These are phyloP conservation scores for Drosophila neonasuta DNA, from an alignment of 2,888 invertebrate genomes.

Conservation along the genomic window DNA sequence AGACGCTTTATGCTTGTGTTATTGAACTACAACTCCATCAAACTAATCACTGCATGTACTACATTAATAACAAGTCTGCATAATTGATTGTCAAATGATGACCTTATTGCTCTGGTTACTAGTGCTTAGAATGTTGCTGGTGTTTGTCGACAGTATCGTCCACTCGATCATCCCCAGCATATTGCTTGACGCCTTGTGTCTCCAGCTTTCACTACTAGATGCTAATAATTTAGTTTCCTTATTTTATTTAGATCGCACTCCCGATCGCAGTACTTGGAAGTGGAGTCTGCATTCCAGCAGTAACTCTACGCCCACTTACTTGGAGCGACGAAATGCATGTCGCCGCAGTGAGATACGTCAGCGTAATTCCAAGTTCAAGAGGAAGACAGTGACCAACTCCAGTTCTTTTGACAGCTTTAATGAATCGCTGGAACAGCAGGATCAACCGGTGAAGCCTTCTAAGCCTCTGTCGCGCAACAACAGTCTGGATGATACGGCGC, in stretches of 20 bases:
- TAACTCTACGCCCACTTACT: slow-evolving; percentile 92
- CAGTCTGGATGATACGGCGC: slow-evolving; percentile 79
- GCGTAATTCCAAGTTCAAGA: slow-evolving; percentile 80
- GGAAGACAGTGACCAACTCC: slow-evolving; percentile 80
- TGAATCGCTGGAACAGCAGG: slow-evolving; percentile 66
- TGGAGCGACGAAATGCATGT: slow-evolving; percentile 91
- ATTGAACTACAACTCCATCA: not conserved
- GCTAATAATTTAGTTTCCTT: slow-evolving; percentile 16
- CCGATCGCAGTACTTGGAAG: slow-evolving; percentile 82
- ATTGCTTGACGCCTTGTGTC: slow-evolving; percentile 18
- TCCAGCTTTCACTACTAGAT: not conserved
- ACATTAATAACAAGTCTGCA: not conserved
- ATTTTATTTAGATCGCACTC: slow-evolving; percentile 78
- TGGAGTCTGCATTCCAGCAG: slow-evolving; percentile 85
- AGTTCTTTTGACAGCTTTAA: slow-evolving; percentile 80
- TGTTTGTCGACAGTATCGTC: slow-evolving; percentile 31
- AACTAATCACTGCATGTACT: slow-evolving; percentile 14
- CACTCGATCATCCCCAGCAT: slow-evolving; percentile 30
- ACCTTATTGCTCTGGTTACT: slow-evolving; percentile 28
- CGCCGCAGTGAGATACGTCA: slow-evolving; percentile 84
- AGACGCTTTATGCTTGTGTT: slow-evolving; percentile 4
- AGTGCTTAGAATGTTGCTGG: slow-evolving; percentile 54
- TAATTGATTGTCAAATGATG: not conserved
- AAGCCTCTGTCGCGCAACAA: slow-evolving; percentile 67
- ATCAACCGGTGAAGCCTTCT: slow-evolving; percentile 36